Base-by-base conservation (phyloP, 2,797 vertebrate species). In the Ctenopoma multispine region DNA sequence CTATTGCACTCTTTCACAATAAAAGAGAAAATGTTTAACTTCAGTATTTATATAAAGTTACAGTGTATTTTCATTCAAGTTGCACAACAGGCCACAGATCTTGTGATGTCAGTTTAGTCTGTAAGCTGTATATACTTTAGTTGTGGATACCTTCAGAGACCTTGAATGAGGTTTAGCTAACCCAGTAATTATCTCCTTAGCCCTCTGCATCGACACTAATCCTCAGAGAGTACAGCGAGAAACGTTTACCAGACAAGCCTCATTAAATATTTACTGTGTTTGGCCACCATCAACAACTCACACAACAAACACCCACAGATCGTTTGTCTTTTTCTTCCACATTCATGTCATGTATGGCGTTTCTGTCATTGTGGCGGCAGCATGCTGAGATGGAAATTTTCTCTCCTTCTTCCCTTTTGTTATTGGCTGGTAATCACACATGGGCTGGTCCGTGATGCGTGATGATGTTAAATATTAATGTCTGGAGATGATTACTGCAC, bases 401-500 rank as follows among this genome's bases (percentile, higher is more conserved):
- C 34, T 62, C 43, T 46, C 47, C 46, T 31, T 11, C 53, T 36
- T 69, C 71, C 17, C 54, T 56, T 75, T 54, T 56, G 48, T 81
- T 79, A 83, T 82, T 85, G 84, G 83, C 79, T 77, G 80, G 84
- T 89, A 76, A 89, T 87, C 61, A 40, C 48, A 75, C 75, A 77
- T 46, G 68, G 68, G 71, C 75, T 6, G 57, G 78, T 51, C 62
- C 36, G 77, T 64, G 57, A 83, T 70, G 84, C 47, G 75, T 84
- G 84, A 81, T 75, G 62, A 75, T 87, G 88, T 93, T 90, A 94
- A 94, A 93, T 94, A 93, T 93, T 92, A 92, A 93, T 92, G 88
- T 68, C 64, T 68, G 69, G 70, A 70, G 80, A 89, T 90, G 89
- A 92, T 93, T 92, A 90, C 80, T 43, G 82, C 43, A 59, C 81